phyloP scores from a whole-genome alignment of 2,888 invertebrate species.

The Panopea generosa region DNA sequence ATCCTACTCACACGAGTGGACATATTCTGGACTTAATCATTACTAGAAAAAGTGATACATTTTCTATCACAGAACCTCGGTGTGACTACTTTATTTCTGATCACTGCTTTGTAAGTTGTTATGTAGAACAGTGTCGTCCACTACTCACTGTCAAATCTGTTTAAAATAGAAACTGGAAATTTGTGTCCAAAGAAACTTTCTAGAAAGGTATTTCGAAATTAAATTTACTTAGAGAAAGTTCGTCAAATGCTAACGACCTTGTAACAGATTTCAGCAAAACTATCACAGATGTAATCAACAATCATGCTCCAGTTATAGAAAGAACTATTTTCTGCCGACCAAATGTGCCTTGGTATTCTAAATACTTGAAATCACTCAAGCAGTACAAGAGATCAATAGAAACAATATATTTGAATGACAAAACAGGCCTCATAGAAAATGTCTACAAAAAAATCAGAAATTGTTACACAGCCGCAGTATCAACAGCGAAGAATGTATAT shows the following conservation, averaged over 20 bases:
- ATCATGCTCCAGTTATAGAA: conserved; percentile 11
- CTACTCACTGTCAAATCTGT: conserved; percentile 14
- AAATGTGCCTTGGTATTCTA: conserved; percentile 21
- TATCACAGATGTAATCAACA: conserved; percentile 7
- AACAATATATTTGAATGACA: conserved; percentile 14
- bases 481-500: conserved; percentile 23
- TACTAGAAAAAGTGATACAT: conserved; percentile 25
- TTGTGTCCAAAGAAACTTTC: conserved; percentile 16
- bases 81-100: conserved; percentile 33
- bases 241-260: conserved; percentile 26
- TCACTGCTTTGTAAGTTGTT: conserved; percentile 30
- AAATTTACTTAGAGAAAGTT: conserved; percentile 3
- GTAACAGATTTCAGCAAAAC: conserved; percentile 6
- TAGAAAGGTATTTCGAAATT: conserved; percentile 25
- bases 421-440: conserved; percentile 4
- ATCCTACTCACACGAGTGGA: conserved; percentile 19
- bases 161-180: conserved; percentile 32
- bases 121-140: conserved; percentile 18
- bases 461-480: conserved; percentile 25
- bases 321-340: conserved; percentile 13
- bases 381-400: conserved; percentile 27
- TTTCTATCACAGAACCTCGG: conserved; percentile 16
- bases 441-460: conserved; percentile 32
- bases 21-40: conserved; percentile 35
- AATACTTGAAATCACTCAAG: conserved; percentile 18